These are phyloP conservation scores for Tridacna gigas DNA, from an alignment of 2,888 invertebrate genomes.

Conservation along the genomic window DNA sequence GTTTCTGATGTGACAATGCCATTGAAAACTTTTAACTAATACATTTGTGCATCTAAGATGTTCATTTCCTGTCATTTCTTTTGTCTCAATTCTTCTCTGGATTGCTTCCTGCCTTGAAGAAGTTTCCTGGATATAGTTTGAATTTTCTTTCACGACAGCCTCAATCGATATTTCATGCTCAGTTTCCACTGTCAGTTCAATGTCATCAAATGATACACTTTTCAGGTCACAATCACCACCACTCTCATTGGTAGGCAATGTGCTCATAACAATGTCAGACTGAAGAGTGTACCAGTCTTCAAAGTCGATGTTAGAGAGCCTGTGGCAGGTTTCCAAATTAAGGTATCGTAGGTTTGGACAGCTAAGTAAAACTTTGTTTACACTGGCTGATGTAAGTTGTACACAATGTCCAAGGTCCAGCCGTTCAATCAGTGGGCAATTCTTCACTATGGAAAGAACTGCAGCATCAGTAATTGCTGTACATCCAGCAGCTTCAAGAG, in stretches of 20 bases:
- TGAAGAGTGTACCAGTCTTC: background rate
- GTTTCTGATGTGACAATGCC: slow-evolving; percentile 62
- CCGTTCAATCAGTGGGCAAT: slow-evolving; percentile 55
- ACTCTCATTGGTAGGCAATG: background rate
- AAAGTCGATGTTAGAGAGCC: slow-evolving; percentile 57
- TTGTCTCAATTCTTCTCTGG: background rate
- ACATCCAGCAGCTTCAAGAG: slow-evolving; percentile 66
- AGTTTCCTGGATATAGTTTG: background rate
- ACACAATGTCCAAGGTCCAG: slow-evolving; percentile 67
- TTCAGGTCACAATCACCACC: background rate
- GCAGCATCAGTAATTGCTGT: slow-evolving; percentile 65
- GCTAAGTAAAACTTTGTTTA: slow-evolving; percentile 55
- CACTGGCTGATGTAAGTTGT: slow-evolving; percentile 63
- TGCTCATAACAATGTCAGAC: background rate
- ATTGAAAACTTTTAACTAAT: background rate
- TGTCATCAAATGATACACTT: slow-evolving; percentile 6
- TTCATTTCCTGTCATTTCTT: background rate
- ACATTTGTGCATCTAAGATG: background rate
- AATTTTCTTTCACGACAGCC: background rate
- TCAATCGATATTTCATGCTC: background rate
- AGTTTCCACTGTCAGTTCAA: background rate
- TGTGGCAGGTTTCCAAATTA: slow-evolving; percentile 64
- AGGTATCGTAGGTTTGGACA: slow-evolving; percentile 58
- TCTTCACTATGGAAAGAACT: slow-evolving; percentile 56
- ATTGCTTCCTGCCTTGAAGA: background rate